phyloP scores from a whole-genome alignment of 1,140 invertebrate genomes.

The Conus betulinus region DNA sequence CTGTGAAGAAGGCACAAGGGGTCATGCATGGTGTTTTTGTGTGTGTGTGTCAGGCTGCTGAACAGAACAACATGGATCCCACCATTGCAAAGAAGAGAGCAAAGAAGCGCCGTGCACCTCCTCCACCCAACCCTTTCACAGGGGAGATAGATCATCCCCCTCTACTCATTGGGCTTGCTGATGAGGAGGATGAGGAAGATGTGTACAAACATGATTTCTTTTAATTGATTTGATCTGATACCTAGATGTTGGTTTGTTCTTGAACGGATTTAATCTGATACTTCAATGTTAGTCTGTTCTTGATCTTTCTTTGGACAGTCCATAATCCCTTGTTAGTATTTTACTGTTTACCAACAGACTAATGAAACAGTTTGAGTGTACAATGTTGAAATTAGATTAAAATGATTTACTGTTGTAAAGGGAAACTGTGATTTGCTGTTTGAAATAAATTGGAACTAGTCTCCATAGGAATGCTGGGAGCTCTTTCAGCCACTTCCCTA shows the following conservation, averaged over 20 bases:
- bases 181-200: slow-evolving; percentile 74
- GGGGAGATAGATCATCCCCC: slow-evolving; percentile 70
- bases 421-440: too few relatives aligned
- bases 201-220: neutral
- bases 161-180: slow-evolving; percentile 23
- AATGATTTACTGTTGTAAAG: too few relatives aligned
- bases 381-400: too few relatives aligned
- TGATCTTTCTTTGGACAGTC: too few relatives aligned
- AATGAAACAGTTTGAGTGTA: too few relatives aligned
- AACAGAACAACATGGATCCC: slow-evolving; percentile 79
- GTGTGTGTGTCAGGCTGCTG: slow-evolving; percentile 66
- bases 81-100: slow-evolving; percentile 79
- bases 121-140: slow-evolving; percentile 79
- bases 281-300: too few relatives aligned
- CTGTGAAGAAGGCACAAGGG: too few relatives aligned
- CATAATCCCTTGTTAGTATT: neutral
- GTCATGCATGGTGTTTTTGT: too few relatives aligned
- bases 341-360: slow-evolving; percentile 9
- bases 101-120: slow-evolving; percentile 78
- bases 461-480: too few relatives aligned
- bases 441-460: too few relatives aligned
- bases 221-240: slow-evolving; percentile 24
- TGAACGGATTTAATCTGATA: too few relatives aligned
- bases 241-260: neutral
- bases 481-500: too few relatives aligned